Base-by-base conservation (phyloP, 2,888 invertebrate species). In the Microctonus brassicae region DNA sequence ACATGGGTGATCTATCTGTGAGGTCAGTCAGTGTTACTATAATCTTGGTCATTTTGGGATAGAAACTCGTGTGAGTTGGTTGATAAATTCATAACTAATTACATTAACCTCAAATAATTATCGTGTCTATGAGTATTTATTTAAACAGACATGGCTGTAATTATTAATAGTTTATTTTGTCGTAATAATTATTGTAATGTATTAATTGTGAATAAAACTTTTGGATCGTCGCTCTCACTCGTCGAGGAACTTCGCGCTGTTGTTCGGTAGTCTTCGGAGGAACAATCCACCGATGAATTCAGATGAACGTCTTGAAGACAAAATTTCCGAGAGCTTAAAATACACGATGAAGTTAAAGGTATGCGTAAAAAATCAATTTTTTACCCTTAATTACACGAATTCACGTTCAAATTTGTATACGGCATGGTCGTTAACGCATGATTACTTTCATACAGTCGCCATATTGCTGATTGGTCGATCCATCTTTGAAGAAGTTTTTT, bases 201-300 rank as follows among this genome's bases (percentile, higher is more conserved):
- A 29, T 2, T 17, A 13, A 47, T 2, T 26, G 17, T 24, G 17
- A 63, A 63, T n/a, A n/a, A n/a, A 26, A 63, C n/a, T 22, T 26
- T 63, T 42, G 26, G 42, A 47, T 17, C 47, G 42, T 73, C 78
- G 65, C 75, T 72, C 67, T 74, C 74, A 62, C 73, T 79, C 61
- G 70, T 75, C 36, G 79, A 70, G 64, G 69, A 75, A 69, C 68
- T 77, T 34, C 78, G 78, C 67, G 74, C 74, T 34, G 75, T 74
- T 68, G 76, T 81, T 75, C 80, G 75, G 5, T 76, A 76, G 72
- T 63, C 33, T 58, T 58, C 58, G 26, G 63, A 26, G 24, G 26
- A 63, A 47, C 6, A 9, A 29, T 63, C 42, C n/a, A 42, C 9
- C 10, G 29, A 33, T 20, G 29, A 29, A 58, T 58, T 33, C 58